Conservation (phyloP, 2,113 vertebrate species). For the Percina caprodes region DNA sequence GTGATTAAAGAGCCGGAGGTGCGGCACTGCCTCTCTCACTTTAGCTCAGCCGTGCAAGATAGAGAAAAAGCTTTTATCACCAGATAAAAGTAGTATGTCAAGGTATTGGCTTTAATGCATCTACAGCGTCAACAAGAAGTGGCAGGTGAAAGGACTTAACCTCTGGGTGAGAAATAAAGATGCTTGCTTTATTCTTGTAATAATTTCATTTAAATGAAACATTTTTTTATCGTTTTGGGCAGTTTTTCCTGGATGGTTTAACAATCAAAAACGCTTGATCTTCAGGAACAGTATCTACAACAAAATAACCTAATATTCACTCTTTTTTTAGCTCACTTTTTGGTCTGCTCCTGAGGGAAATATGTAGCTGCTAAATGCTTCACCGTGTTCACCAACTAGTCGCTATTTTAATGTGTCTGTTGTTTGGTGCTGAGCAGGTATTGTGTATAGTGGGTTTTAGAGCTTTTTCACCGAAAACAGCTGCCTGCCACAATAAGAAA, state of each 20-base stretch:
- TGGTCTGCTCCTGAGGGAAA: neutral
- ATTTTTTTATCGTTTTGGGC: neutral
- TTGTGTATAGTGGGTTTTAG: neutral
- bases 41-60: slow-evolving; percentile 36
- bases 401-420: neutral
- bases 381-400: neutral
- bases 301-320: neutral
- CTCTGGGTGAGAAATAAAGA: slow-evolving; percentile 12
- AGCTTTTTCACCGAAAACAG: neutral
- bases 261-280: neutral
- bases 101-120: slow-evolving; percentile 46
- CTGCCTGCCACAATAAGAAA: neutral
- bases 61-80: slow-evolving; percentile 61
- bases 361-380: neutral
- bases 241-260: neutral
- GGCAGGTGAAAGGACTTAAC: neutral
- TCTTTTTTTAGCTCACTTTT: neutral
- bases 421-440: neutral
- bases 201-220: neutral
- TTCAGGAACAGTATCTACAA: neutral
- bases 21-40: slow-evolving; percentile 50
- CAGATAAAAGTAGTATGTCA: slow-evolving; percentile 53
- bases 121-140: slow-evolving; percentile 26
- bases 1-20: slow-evolving; percentile 51
- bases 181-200: neutral